Evolutionary conservation across 1,140 invertebrate genomes (phyloP), one percentile per base, ranked within the genome.

Genomic region (Calliphora vicina): DNA sequence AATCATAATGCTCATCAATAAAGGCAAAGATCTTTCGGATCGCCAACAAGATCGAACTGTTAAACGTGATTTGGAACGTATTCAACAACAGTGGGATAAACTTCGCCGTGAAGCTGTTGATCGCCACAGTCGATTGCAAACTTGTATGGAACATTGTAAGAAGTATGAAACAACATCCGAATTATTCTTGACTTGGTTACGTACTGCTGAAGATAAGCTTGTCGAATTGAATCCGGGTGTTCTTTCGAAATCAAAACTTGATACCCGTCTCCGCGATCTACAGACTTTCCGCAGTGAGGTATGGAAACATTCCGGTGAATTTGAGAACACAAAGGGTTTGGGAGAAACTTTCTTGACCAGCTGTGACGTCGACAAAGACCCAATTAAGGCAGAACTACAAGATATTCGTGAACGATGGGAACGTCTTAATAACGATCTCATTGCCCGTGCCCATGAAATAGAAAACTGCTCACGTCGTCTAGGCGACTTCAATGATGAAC

Each of bases 1-100:
- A 92, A 94, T 98, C 0, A 97, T 98, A 84, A 97, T 98, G 96
- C 92, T 99, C 4, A 91, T 98, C 23, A 97, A 98, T 87, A 98
- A 98, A 91, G 98, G 97, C 84, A 92, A 94, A 82, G 96, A 97
- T 85, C 92, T 96, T 83, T 87, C 95, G 1, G 90, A 93, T 1
- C 93, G 94, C 82, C 93, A 87, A 5, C 93, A 93, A 85, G 92
- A 91, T 83, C 91, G 93, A 29, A 91, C 90, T 5, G 90, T 93
- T 0, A 93, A 94, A 83, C 91, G 95, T 43, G 96, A 97, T 85
- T 90, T 98, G 4, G 97, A 98, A 87, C 95, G 95, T 86, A 96
- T 98, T 85, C 96, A 97, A 86, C 93, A 94, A 42, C 94, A 96
- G 61, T 98, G 97, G 97, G 97, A 98, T 85, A 96, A 96, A 88